A percentile compares a stretch with the other conserved stretches of the same genome.
Conservation (phyloP, 2,797 vertebrate genomes). For the Psittacula echo region DNA sequence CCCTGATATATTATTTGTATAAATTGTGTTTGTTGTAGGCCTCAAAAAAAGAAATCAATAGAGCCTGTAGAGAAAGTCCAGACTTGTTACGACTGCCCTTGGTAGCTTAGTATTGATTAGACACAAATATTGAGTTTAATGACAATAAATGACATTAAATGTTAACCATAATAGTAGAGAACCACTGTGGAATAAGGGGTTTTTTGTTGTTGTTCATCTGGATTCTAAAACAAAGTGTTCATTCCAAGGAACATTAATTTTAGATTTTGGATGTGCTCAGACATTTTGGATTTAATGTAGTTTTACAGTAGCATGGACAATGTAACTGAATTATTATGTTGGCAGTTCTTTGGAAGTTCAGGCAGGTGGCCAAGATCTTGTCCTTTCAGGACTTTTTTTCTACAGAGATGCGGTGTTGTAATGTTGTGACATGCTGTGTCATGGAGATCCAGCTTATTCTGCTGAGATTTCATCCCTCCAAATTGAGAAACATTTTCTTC, state of each 20-base stretch:
- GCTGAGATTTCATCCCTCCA: neutral
- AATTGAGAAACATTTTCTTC: neutral
- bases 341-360: constrained; percentile 12
- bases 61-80: constrained; percentile 25
- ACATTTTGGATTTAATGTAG: constrained; percentile 35
- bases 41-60: constrained; percentile 22
- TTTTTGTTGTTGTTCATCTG: neutral
- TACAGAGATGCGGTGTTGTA: neutral
- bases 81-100: constrained; percentile 30
- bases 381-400: constrained; percentile 14
- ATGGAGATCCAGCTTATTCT: neutral
- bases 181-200: neutral
- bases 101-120: constrained; percentile 60
- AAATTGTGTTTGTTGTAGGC: constrained; percentile 9
- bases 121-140: constrained; percentile 59
- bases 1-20: constrained; percentile 54
- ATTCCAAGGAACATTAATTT: constrained; percentile 36
- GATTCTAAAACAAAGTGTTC: neutral
- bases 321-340: constrained; percentile 28
- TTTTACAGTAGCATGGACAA: constrained; percentile 41
- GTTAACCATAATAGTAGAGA: constrained; percentile 42
- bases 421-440: neutral
- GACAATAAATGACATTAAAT: constrained; percentile 70
- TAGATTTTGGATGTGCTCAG: constrained; percentile 42
- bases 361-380: constrained; percentile 32